Conservation (phyloP, 2,888 invertebrate genomes). For the Diarsia rubi region DNA sequence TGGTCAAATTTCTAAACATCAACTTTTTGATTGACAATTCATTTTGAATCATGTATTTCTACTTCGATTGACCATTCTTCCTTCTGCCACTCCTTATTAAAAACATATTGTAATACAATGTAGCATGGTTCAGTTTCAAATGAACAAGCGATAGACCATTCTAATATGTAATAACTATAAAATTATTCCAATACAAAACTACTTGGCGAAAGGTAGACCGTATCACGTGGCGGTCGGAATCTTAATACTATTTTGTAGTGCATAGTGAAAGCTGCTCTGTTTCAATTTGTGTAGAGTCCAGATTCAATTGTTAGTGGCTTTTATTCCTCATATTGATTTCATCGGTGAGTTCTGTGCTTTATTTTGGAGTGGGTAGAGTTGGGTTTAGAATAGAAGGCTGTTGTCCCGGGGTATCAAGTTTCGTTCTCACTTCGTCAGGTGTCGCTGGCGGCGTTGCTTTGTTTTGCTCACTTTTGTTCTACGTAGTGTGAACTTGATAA, state of each 20-base stretch:
- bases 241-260: constrained; percentile 76
- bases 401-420: constrained; percentile 82
- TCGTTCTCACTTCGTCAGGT: constrained; percentile 90
- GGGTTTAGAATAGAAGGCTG: constrained; percentile 61
- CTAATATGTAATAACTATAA: constrained; percentile 89
- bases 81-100: constrained; percentile 19
- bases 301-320: constrained; percentile 50
- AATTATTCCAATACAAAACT: constrained; percentile 89
- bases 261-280: constrained; percentile 72
- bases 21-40: constrained; percentile 68
- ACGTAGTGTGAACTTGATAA: constrained; percentile 88
- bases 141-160: constrained; percentile 77
- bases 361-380: constrained; percentile 39
- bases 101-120: constrained; percentile 41
- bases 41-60: constrained; percentile 62
- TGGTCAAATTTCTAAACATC: constrained; percentile 63
- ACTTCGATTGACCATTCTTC: constrained; percentile 56
- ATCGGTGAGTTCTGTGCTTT: constrained; percentile 54
- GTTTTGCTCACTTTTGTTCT: constrained; percentile 89
- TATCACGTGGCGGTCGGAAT: constrained; percentile 87
- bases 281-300: constrained; percentile 64
- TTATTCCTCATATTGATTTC: constrained; percentile 40
- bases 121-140: constrained; percentile 65
- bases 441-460: constrained; percentile 87
- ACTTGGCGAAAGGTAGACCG: constrained; percentile 88